A percentile compares a stretch with the other conserved stretches of the same genome.
phyloP scores from a whole-genome alignment of 2,797 vertebrate species.

The Pangasius krempfi region DNA sequence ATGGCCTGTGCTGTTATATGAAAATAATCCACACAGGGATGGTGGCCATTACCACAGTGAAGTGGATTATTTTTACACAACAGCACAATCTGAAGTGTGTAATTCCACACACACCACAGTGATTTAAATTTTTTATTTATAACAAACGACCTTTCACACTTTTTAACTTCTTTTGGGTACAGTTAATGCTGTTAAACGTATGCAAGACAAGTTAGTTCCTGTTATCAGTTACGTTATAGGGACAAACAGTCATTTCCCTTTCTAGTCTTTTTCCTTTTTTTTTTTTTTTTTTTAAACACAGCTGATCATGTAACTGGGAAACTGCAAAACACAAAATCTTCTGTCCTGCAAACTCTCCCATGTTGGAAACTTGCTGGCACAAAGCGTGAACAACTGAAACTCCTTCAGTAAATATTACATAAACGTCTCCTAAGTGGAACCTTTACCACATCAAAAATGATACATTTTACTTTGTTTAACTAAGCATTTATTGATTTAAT shows the following conservation, averaged over 20 bases:
- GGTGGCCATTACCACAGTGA: not conserved
- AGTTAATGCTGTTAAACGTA: not conserved
- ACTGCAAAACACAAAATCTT: not conserved
- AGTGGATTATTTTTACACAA: not conserved
- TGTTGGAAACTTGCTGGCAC: not conserved
- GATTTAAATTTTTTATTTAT: not conserved
- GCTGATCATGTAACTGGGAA: not conserved
- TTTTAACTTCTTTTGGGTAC: not conserved
- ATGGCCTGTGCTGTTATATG: not conserved
- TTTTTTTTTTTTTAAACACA: not conserved
- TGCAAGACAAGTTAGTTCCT: not conserved
- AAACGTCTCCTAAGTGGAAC: not conserved
- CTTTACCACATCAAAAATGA: constrained; percentile 1
- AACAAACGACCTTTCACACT: too few species aligned
- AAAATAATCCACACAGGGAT: not conserved
- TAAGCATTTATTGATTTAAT: not conserved
- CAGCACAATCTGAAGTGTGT: too few species aligned
- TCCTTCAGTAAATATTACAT: not conserved
- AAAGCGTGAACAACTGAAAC: not conserved
- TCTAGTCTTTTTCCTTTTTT: not conserved
- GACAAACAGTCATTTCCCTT: not conserved
- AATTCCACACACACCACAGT: not conserved
- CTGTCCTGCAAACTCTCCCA: not conserved
- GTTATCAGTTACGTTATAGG: not conserved
- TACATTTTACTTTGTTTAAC: not conserved